Evolutionary conservation across 2,797 vertebrate species (phyloP), one percentile per base, ranked within the genome.

Genomic region (Eospalax fontanierii): DNA sequence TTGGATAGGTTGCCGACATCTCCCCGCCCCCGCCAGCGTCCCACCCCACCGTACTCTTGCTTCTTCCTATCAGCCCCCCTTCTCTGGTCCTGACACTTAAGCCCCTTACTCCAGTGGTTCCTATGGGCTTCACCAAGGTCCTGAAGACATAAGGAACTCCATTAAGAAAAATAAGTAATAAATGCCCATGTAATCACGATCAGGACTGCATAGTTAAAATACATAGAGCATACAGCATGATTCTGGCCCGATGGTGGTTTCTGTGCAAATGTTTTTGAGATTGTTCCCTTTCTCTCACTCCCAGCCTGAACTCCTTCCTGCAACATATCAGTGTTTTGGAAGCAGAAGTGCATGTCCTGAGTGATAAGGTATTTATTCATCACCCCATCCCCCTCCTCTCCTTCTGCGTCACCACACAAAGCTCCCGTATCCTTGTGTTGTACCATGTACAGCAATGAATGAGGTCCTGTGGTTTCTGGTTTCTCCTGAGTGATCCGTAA

Each of bases 401-500:
- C 28, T 63, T 66, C 57, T 1, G 11, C 30, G 21, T 21, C 22
- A 87, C 43, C 85, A 63, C 63, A 71, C n/a, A 9, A 30, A 24
- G 26, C 8, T 33, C n/a, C 57, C 10, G 4, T n/a, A 2, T 2
- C 9, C 71, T 91, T 1, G 16, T 2, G 0, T 63, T 78, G 7
- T 21, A 5, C 59, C 70, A 63, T 38, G 19, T 24, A 22, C 30
- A 87, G 71, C 0, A 0, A 75, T 33, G 59, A 71, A 90, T 54
- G 26, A 57, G 11, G 38, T 70, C 59, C 61, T 9, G 0, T 28
- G 54, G 43, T 46, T 76, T 79, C 87, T 76, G 61, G 15, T 71
- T 65, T 63, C 65, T 33, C 78, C 70, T 81, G 8, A 4, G 70
- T 70, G 79, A 91, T 89, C 66, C 75, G 1, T 33, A 96, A 94